These are phyloP conservation scores for Apis cerana DNA, from an alignment of 1,140 invertebrate genomes.

Conservation along the genomic window DNA sequence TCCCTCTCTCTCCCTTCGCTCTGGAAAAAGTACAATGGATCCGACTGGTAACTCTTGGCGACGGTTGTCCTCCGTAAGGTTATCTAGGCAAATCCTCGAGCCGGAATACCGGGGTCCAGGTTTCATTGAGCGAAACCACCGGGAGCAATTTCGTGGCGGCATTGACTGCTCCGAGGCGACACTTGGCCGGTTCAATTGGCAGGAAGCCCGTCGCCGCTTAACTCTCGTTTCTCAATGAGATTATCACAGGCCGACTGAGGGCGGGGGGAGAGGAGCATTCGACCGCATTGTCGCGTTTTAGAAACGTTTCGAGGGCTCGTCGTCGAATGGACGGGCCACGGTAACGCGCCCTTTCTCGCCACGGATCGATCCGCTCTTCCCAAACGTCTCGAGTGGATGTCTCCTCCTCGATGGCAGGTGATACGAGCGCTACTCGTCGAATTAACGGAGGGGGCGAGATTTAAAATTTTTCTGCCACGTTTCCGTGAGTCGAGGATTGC, in stretches of 20 bases:
- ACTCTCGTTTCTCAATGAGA: slow-evolving; percentile 72
- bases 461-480: no score
- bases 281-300: slow-evolving; percentile 47
- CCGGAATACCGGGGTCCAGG: slow-evolving; percentile 47
- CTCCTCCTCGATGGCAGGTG: neutral
- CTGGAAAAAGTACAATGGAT: slow-evolving; percentile 28
- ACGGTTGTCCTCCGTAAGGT: slow-evolving; percentile 49
- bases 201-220: slow-evolving; percentile 74
- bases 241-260: slow-evolving; percentile 65
- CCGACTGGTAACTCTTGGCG: slow-evolving; percentile 39
- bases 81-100: slow-evolving; percentile 68
- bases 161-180: slow-evolving; percentile 66
- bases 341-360: slow-evolving; percentile 11
- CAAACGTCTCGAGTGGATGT: slow-evolving; percentile 40
- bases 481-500: neutral
- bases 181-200: slow-evolving; percentile 74
- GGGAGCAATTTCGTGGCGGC: slow-evolving; percentile 66
- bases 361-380: slow-evolving; percentile 17
- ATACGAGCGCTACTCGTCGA: neutral
- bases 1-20: no score
- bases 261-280: neutral
- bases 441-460: neutral
- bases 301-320: slow-evolving; percentile 16
- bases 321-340: slow-evolving; percentile 15
- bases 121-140: slow-evolving; percentile 66